These are phyloP conservation scores for Notolepis coatsorum DNA, from an alignment of 2,797 vertebrate species.

Conservation along the genomic window DNA sequence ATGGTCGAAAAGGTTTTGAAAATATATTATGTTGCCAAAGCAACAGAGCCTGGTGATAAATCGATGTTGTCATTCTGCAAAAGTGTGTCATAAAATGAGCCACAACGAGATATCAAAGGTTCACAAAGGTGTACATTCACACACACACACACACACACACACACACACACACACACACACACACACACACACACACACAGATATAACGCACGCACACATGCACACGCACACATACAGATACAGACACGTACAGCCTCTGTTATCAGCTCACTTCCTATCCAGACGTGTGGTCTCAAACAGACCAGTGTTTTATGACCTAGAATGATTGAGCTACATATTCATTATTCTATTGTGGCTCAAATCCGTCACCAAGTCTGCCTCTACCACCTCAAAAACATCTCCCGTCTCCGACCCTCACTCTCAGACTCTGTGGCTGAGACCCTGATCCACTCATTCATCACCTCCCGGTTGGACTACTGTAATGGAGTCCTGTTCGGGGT, in stretches of 20 bases:
- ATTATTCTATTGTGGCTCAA: too few species aligned
- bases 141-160: not conserved
- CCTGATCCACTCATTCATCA: too few species aligned
- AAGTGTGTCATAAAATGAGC: too few species aligned
- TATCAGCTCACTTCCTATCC: conserved; percentile 7
- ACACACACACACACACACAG: not conserved
- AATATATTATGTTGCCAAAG: conserved; percentile 46
- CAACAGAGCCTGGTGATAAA: conserved; percentile 45
- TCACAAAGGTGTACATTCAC: not conserved
- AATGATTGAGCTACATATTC: conserved; percentile 7
- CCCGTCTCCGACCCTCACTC: too few species aligned
- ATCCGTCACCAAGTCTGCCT: too few species aligned
- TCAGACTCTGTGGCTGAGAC: too few species aligned
- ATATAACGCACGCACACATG: not conserved
- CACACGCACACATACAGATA: not conserved
- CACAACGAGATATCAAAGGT: not conserved
- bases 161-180: not conserved
- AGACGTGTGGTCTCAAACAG: conserved; percentile 37
- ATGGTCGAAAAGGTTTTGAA: not conserved
- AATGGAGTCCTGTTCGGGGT: too few species aligned
- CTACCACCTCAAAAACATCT: too few species aligned
- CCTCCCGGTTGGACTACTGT: too few species aligned
- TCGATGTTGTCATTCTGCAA: conserved; percentile 38
- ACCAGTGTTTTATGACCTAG: conserved; percentile 39
- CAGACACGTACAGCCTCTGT: not conserved